Base-by-base conservation (phyloP, 2,797 vertebrate genomes). In the Mormyrus proboscirostris region DNA sequence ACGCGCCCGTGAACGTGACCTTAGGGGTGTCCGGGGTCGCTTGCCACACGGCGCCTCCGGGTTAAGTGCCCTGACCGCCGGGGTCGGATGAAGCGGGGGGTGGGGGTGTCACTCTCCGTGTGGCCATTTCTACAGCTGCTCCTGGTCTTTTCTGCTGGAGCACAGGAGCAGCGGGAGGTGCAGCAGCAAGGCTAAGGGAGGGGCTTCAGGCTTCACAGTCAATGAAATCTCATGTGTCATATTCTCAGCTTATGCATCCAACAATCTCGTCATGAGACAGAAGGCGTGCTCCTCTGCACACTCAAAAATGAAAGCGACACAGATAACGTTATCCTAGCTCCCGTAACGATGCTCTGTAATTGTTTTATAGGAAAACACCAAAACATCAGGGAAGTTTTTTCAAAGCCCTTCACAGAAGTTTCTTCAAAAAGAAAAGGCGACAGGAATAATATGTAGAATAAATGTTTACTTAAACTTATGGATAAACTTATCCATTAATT, bases 1-100 rank as follows among this genome's bases (percentile, higher is more conserved):
- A 55, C 49, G 7, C 25, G 29, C n/a, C 22, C 85, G 50, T 86
- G 85, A 86, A 53, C 85, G 85, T 86, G 85, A 86, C 50, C 85
- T 84, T 14, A 1, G 51, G 51, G 85, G 29, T 57, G 51, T 86
- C 49, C 29, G 29, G 25, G 85, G 85, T 55, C 85, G 16, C 49
- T 41, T 29, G 50, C 10, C 29, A 7, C 51, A 57, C 85, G 85
- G 25, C 51, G 29, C 85, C 85, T 29, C 25, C 3, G 85, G 51
- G 85, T 86, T 57, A 86, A 86, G 50, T 57, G 29, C 10, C 12
- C 85, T 86, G 50, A 86, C 51, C 14, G 51, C 85, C 3, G 29
- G 51, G 79, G 41, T 47, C 79, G 79, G 79, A 47, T 44, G 41
- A 50, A 50, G 79, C 16, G 19, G 9, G 41, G 44, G 3, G 44